Base-by-base conservation (phyloP, 2,797 vertebrate genomes). In the Galago senegalensis region DNA sequence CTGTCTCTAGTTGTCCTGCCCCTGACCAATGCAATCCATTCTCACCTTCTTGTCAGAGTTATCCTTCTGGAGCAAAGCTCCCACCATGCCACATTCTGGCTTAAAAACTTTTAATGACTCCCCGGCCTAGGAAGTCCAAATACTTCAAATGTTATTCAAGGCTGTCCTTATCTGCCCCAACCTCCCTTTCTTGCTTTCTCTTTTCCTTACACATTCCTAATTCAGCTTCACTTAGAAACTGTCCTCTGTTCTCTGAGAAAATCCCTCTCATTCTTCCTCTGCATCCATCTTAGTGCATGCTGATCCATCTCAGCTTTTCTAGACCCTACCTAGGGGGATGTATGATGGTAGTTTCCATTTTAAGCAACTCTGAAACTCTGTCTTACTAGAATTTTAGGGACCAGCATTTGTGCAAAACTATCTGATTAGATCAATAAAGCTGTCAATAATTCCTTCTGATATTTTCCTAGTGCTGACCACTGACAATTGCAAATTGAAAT, bases 391-490 rank as follows among this genome's bases (percentile, higher is more conserved):
- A 49, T 96, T 2, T 93, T 87, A 84, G 3, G 0, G 75, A 61
- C 61, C n/a, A 72, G 7, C 34, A 95, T 88, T 60, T n/a, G 5
- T 63, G 46, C 70, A 69, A 89, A 76, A 20, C 1, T 76, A 83
- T 95, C 81, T 97, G 89, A 90, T 90, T 96, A 92, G 94, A 77
- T 96, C n/a, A 13, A 93, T 58, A 88, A 85, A 76, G 89, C 77
- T 76, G 80, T 91, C 94, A 91, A 69, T 29, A 95, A 40, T 61
- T 72, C 40, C 79, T 31, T 83, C 85, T 90, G 73, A 77, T 91
- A 25, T 90, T 84, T 65, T 90, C 84, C 79, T 81, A 63, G 29
- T 89, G 84, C 87, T 97, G 89, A 87, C 21, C 67, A 92, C n/a
- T 94, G 92, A 89, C 12, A 46, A 95, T 65, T 91, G 91, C 65